Evolutionary conservation across 2,113 vertebrate genomes (phyloP), one percentile per base, ranked within the genome.

Genomic region (Epinephelus moara): DNA sequence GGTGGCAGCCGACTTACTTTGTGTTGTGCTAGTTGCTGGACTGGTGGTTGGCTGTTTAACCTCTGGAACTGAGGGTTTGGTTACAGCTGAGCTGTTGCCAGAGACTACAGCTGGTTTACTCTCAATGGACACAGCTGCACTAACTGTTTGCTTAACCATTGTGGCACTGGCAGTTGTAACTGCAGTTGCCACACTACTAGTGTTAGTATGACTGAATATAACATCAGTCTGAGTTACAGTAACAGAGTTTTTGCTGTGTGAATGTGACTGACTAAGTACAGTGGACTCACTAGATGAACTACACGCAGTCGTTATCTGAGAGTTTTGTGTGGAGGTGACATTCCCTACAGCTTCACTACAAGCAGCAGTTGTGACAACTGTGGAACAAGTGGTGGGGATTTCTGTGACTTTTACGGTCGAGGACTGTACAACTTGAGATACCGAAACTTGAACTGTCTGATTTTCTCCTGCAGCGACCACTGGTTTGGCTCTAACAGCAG

Each of bases 401-500:
- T 88, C 80, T 52, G 52, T 70, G 53, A 76, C 82, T 68, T 82
- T 88, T 47, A 68, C 37, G 70, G 77, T 56, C 4, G 87, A 80
- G 10, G 82, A 69, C 56, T 71, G 79, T 60, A 80, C 67, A 77
- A 47, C 75, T 84, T 83, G 66, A 70, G 87, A 30, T 45, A 47
- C 45, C 68, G 83, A 64, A 73, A 70, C 69, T 62, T 91, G 76
- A 78, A 75, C 73, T 4, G 47, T 77, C 33, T 88, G 89, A 72
- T 23, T 75, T n/a, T 87, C 88, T 68, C 25, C 83, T 81, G 80
- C 27, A 33, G 55, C 45, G 49, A 66, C 91, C 3, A 70, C 18
- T 0, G 95, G 93, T 80, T 93, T 96, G 74, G 85, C 87, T 79
- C 89, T 79, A 88, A 71, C 90, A 30, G 78, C 75, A 23, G 88